A percentile compares a stretch with the other conserved stretches of the same genome.
Evolutionary conservation across 1,140 invertebrate species (phyloP).

Genomic region (Neoseiulus cucumeris): DNA sequence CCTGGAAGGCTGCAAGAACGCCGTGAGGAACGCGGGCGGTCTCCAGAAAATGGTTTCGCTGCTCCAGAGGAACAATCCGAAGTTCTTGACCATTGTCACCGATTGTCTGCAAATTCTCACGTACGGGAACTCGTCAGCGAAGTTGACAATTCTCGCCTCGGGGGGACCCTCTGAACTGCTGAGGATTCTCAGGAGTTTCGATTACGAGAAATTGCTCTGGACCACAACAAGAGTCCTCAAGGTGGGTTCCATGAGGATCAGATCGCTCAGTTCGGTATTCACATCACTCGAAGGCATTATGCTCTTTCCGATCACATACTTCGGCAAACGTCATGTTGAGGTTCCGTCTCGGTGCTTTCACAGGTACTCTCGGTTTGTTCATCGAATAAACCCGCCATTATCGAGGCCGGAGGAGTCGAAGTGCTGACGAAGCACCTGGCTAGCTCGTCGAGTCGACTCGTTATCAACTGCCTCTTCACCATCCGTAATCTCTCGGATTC

Average conservation of each 20-base stretch:
- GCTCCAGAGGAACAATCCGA: slow-evolving; percentile 29
- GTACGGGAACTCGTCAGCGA: slow-evolving; percentile 33
- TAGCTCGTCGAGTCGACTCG: neutral
- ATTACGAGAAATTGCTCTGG: slow-evolving; percentile 34
- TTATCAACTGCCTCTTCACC: neutral
- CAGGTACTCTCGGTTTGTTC: slow-evolving; percentile 1
- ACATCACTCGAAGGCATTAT: no score
- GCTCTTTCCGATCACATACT: no score
- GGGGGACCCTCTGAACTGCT: slow-evolving; percentile 32
- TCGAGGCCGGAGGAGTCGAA: neutral
- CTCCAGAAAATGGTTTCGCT: slow-evolving; percentile 33
- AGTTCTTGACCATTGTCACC: slow-evolving; percentile 34
- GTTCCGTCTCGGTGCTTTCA: no score
- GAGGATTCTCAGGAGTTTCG: slow-evolving; percentile 29
- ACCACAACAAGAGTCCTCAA: slow-evolving; percentile 33
- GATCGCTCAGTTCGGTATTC: no score
- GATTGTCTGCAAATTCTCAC: slow-evolving; percentile 34
- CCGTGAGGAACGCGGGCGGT: slow-evolving; percentile 30
- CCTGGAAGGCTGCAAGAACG: slow-evolving; percentile 32
- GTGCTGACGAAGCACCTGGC: neutral
- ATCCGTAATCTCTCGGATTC: neutral
- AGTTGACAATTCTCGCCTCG: slow-evolving; percentile 30
- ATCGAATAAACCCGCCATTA: slow-evolving; percentile 1
- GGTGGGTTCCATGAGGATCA: slow-evolving; percentile 13
- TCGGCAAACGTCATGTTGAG: no score